Evolutionary conservation across 2,888 invertebrate genomes (phyloP), one percentile per base, ranked within the genome.

Genomic region (Macaria notata): DNA sequence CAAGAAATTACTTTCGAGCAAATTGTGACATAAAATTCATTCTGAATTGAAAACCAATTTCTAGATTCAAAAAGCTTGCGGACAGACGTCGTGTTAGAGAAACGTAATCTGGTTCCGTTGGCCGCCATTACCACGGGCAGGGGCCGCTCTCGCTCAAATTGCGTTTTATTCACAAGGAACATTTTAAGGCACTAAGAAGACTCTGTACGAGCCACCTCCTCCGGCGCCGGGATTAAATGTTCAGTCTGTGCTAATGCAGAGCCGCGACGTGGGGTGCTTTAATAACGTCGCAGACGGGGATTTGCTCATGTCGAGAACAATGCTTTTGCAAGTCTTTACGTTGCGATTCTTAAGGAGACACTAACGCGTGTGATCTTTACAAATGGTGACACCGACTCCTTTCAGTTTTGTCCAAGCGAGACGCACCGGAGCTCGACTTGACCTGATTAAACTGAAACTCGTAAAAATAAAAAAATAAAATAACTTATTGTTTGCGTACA

Each of bases 41-140:
- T 65, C 54, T 44, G 66, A 75, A 74, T 73, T 71, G 73, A 69
- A 72, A 79, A 76, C 71, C 76, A 73, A 76, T 76, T 78, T 73
- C 68, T 65, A 65, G 64, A 70, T 66, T 68, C 68, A 70, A 76
- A n/a, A 77, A 75, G 75, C 72, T 75, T 68, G 67, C 61, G 69
- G 68, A 69, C 64, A 68, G 70, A 68, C 68, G 59, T 70, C 66
- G 69, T 63, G 66, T 71, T 71, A 56, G 62, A 70, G 56, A 59
- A 57, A 54, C 62, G 62, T 78, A 79, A 81, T 81, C 79, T 75
- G 62, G 68, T 73, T 72, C 64, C 66, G 66, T 61, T 65, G 64
- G 68, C 61, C 56, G 59, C 69, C 66, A 64, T 53, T 64, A 62
- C 64, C 71, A 65, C 68, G 67, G 67, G 53, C 51, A 52, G 55